These are phyloP conservation scores for Xenopus borealis DNA, from an alignment of 2,113 vertebrate species.

Conservation along the genomic window DNA sequence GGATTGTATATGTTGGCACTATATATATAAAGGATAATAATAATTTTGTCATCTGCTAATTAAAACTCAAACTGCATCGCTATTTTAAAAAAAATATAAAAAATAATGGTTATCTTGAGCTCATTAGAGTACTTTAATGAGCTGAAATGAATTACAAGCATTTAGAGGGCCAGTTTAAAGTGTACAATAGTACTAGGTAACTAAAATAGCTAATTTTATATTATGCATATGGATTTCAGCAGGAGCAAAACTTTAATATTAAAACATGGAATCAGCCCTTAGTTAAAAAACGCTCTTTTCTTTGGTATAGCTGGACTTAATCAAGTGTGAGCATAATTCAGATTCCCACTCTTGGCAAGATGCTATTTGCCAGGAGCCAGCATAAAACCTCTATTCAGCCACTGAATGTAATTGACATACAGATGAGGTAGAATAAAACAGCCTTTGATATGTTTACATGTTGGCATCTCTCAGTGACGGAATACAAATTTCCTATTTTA, in stretches of 20 bases:
- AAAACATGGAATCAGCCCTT: too few relatives aligned
- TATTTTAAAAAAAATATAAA: too few relatives aligned
- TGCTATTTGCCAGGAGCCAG: conserved; percentile 52
- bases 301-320: conserved; percentile 21
- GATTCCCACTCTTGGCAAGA: conserved; percentile 19
- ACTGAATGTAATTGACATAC: conserved; percentile 63
- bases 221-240: too few relatives aligned
- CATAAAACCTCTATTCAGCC: conserved; percentile 52
- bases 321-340: conserved; percentile 23
- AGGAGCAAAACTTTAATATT: too few relatives aligned
- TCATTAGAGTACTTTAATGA: too few relatives aligned
- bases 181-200: too few relatives aligned
- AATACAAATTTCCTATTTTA: conserved; percentile 56
- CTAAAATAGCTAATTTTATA: too few relatives aligned
- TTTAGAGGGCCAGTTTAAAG: too few relatives aligned
- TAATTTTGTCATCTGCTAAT: neutral
- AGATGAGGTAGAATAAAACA: conserved; percentile 62
- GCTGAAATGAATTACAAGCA: too few relatives aligned
- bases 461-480: conserved; percentile 53
- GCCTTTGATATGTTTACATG: conserved; percentile 61
- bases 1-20: too few relatives aligned
- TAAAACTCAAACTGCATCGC: too few relatives aligned
- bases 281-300: neutral
- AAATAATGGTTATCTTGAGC: too few relatives aligned
- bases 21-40: neutral